Evolutionary conservation across 2,797 vertebrate species (phyloP).

Genomic region (Chelidonichthys spinosus): DNA sequence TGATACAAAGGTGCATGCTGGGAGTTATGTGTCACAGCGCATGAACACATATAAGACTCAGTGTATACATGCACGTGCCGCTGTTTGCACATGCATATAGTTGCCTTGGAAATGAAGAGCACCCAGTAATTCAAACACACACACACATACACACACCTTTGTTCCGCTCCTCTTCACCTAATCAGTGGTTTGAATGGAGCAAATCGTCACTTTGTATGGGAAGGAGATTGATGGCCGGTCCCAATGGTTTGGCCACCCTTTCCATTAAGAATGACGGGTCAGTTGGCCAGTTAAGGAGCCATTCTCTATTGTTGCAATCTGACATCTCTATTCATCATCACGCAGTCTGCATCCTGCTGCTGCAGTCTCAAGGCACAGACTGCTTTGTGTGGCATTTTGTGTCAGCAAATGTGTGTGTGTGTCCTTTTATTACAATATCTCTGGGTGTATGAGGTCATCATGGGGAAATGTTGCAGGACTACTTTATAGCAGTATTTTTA

Average conservation of each 20-base stretch:
- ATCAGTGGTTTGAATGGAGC: slow-evolving; percentile 61
- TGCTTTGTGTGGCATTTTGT: slow-evolving; percentile 47
- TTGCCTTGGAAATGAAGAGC: slow-evolving; percentile 35
- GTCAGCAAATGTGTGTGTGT: slow-evolving; percentile 4
- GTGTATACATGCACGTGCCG: slow-evolving; percentile 4
- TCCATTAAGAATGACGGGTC: slow-evolving; percentile 72
- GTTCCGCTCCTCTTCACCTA: slow-evolving; percentile 23
- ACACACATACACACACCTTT: slow-evolving; percentile 13
- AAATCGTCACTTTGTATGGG: slow-evolving; percentile 66
- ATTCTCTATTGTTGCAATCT: slow-evolving; percentile 70
- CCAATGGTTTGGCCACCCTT: slow-evolving; percentile 67
- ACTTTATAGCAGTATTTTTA: background rate
- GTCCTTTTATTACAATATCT: background rate
- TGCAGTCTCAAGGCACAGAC: slow-evolving; percentile 32
- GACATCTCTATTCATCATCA: slow-evolving; percentile 78
- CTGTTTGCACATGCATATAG: slow-evolving; percentile 12
- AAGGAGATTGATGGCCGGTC: slow-evolving; percentile 62
- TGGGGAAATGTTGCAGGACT: slow-evolving; percentile 2
- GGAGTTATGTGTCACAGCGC: slow-evolving; percentile 15
- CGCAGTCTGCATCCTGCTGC: slow-evolving; percentile 56
- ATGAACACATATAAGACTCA: slow-evolving; percentile 10
- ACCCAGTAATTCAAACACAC: slow-evolving; percentile 15
- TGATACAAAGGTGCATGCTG: slow-evolving; percentile 12
- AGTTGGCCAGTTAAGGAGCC: slow-evolving; percentile 67
- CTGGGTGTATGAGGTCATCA: background rate